Base-by-base conservation (phyloP, 2,888 invertebrate genomes). In the Drosophila mulleri region DNA sequence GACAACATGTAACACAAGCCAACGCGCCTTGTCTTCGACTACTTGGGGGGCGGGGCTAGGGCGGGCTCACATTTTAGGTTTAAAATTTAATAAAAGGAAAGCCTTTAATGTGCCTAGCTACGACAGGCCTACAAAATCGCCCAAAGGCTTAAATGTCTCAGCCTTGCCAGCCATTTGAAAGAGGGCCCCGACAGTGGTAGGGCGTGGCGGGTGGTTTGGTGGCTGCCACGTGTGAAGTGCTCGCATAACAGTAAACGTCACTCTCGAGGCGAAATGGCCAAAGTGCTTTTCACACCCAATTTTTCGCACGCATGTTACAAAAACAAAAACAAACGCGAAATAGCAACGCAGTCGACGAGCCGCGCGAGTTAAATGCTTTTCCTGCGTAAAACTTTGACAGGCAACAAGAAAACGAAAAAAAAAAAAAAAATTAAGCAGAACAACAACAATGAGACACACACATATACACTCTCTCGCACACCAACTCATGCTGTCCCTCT, bases 241-340 rank as follows among this genome's bases (percentile, higher is more conserved):
- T 75, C 71, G 75, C 75, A 82, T 80, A 82, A 86, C 85, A 87
- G 79, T 89, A 82, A 87, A 87, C 80, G 87, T 82, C 84, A 82
- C 82, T 47, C 69, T 69, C 26, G 67, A 52, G 71, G 74, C 75
- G 57, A 72, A 76, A 85, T 64, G 62, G 62, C 69, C 74, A 79
- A 75, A 81, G 83, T 88, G 82, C 84, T 89, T 86, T 86, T 86
- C 86, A 73, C 86, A 89, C 89, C 73, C 86, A 89, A 86, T 86
- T 80, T 78, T 76, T 67, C 67, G 75, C 81, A 75, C 84, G 72
- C 79, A 78, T 79, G 73, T 72, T 63, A 45, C 64, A 81, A 62
- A 66, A 84, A 75, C 73, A 68, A 26, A 6, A 26, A 26, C 26
- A 26, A 53, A 57, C 37, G 67, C 45, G 42, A 78, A 47, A 47